Percentiles rank a stretch among this genome's conserved stretches.
Conservation (phyloP, 2,113 vertebrate species). For the Philantomba maxwellii region DNA sequence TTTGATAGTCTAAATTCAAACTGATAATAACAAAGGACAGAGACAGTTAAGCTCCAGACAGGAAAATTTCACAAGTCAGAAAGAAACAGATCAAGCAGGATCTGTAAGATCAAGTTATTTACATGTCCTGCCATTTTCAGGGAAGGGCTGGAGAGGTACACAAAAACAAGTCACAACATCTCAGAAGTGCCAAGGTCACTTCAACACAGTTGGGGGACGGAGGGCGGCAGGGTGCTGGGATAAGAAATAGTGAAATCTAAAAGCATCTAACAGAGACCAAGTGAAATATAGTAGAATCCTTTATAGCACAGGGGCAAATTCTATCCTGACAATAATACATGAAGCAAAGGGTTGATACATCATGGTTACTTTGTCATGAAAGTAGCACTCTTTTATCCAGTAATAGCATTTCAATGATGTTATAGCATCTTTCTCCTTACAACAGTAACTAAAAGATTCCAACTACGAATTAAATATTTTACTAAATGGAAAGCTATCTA, state of each 20-base stretch:
- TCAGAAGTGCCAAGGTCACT: slow-evolving; percentile 26
- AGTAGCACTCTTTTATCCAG: background rate
- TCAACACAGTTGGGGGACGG: background rate
- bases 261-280: background rate
- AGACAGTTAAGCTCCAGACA: slow-evolving; percentile 59
- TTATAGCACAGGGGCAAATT: background rate
- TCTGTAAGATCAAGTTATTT: slow-evolving; percentile 22
- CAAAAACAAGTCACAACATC: slow-evolving; percentile 20
- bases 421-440: background rate
- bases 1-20: slow-evolving; percentile 74
- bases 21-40: slow-evolving; percentile 74
- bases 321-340: background rate
- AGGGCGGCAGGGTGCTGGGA: background rate
- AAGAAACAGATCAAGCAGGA: slow-evolving; percentile 1
- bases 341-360: background rate
- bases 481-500: slow-evolving; percentile 17
- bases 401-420: background rate
- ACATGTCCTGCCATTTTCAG: background rate
- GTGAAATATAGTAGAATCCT: background rate
- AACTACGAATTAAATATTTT: slow-evolving; percentile 7
- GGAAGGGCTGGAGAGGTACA: background rate
- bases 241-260: background rate
- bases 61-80: slow-evolving; percentile 64
- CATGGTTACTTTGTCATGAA: background rate
- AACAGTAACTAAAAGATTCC: slow-evolving; percentile 25